Base-by-base conservation (phyloP, 2,888 invertebrate species). In the Amaurobius ferox region DNA sequence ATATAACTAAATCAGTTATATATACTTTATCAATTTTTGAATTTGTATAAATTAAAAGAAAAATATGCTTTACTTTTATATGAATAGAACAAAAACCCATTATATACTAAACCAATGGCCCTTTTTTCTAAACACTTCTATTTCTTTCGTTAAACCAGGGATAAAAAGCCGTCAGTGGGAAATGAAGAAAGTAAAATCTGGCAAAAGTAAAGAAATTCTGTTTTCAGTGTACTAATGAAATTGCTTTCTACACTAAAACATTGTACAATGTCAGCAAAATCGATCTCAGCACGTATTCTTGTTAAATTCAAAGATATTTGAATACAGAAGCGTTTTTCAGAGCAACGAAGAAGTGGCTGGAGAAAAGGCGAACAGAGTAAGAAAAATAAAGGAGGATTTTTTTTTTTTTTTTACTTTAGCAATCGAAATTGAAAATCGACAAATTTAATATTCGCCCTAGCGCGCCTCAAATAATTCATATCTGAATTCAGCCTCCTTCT, bases 371-470 rank as follows among this genome's bases (percentile, higher is more conserved):
- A 28, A 23, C 13, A 23, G 29, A 13, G 66, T 26, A 32, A 64
- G 44, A 64, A 35, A 61, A 76, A 64, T 35, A 30, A 30, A 66
- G 39, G 29, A 48, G 72, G 66, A 77, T 7, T 44, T 48, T 16
- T 44, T 44, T 35, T 35, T 35, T 35, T 35, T 35, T 35, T 30
- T 71, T 13, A 19, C 71, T 62, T 26, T 32, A 70, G 29, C 62
- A 44, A 71, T 29, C 28, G 40, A 70, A 79, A 79, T 71, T 72
- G 79, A 79, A 79, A 79, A 72, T 79, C 72, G 66, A 79, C 72
- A 79, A 79, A 72, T 72, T 79, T 79, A 72, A 72, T 79, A 79
- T 79, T 66, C 79, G 35, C 28, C 29, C 28, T 70, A 32, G 39
- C 19, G n/a, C 55, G 62, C 29, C 29, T 44, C 55, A 19, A 78